Evolutionary conservation across 2,888 invertebrate genomes (phyloP).

Genomic region (Athrips mouffetella): DNA sequence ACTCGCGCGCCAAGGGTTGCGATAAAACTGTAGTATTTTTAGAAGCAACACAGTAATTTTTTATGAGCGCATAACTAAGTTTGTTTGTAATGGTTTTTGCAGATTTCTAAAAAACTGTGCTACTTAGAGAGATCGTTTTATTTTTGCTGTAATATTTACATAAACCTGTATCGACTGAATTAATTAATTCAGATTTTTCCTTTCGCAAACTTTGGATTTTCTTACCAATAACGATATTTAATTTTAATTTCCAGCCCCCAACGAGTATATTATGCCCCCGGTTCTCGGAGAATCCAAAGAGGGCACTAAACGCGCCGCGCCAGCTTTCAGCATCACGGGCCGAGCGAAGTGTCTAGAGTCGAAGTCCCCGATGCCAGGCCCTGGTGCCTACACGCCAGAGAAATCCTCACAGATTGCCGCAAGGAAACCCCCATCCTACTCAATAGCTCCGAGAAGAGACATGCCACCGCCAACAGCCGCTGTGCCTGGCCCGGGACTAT

Average conservation of each 20-base stretch:
- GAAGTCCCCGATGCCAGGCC: conserved; percentile 84
- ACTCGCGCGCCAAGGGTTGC: too few species aligned
- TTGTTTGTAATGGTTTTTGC: too few species aligned
- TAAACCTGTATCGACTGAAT: too few species aligned
- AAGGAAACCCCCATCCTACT: conserved; percentile 86
- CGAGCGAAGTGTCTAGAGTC: conserved; percentile 81
- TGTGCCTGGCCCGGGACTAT: conserved; percentile 81
- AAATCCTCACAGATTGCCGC: conserved; percentile 64
- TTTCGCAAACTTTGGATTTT: too few species aligned
- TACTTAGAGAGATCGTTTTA: too few species aligned
- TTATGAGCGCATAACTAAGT: too few species aligned
- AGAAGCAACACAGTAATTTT: too few species aligned
- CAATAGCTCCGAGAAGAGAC: conserved; percentile 83
- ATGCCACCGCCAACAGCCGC: conserved; percentile 52
- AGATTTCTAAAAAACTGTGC: too few species aligned
- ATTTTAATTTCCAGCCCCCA: conserved; percentile 83
- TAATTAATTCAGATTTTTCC: too few species aligned
- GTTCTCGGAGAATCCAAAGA: conserved; percentile 80
- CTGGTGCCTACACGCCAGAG: conserved; percentile 85
- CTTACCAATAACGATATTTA: too few species aligned
- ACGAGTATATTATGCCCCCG: conserved; percentile 91
- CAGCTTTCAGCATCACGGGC: conserved; percentile 92
- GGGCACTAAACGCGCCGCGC: conserved; percentile 83
- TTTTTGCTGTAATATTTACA: too few species aligned
- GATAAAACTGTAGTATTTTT: too few species aligned